Evolutionary conservation across 2,888 invertebrate genomes (phyloP), one percentile per base, ranked within the genome.

Genomic region (Stenchaetothrips biformis): DNA sequence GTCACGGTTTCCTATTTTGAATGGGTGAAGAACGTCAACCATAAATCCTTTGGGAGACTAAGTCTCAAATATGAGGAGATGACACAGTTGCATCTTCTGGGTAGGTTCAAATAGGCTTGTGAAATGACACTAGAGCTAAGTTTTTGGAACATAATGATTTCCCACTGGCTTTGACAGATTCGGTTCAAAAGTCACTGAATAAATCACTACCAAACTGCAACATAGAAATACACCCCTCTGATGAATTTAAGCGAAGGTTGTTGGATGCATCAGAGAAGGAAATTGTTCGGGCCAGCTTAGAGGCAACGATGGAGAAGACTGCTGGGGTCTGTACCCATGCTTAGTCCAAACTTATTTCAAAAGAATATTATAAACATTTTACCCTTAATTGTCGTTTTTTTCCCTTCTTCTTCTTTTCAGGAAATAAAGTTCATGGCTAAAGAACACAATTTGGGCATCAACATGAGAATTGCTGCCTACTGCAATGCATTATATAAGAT

Each of bases 1-100:
- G 95, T 96, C 80, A 95, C 95, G 21, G 96, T 96, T 79, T 95
- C 95, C 80, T 96, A 95, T 89, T 96, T 96, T 87, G 96, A 96
- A 87, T 96, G 93, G 93, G 89, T 96, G 84, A 96, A 96, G 88
- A 95, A 96, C 87, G 88, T 96, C 81, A 96, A 95, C 87, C 96
- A 96, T 87, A 95, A 95, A 81, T 94, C 94, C 84, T 96, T 93
- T 85, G 96, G 96, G 80, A 92, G 95, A 84, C 89, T 96, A 81
- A 91, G 91, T 83, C 95, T 96, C 87, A 95, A 96, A 88, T 95
- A 95, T 87, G 95, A 95, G 89, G 89, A 92, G 84, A 95, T 95
- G 86, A 94, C 95, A 80, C 95, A 95, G 86, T 92, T 92, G 82
- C 92, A 94, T 84, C 89, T 95, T 27, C 88, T 95, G 83, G 90